A percentile compares a stretch with the other conserved stretches of the same genome.
These are phyloP conservation scores for Protophormia terraenovae DNA, from an alignment of 2,888 invertebrate genomes.

Conservation along the genomic window DNA sequence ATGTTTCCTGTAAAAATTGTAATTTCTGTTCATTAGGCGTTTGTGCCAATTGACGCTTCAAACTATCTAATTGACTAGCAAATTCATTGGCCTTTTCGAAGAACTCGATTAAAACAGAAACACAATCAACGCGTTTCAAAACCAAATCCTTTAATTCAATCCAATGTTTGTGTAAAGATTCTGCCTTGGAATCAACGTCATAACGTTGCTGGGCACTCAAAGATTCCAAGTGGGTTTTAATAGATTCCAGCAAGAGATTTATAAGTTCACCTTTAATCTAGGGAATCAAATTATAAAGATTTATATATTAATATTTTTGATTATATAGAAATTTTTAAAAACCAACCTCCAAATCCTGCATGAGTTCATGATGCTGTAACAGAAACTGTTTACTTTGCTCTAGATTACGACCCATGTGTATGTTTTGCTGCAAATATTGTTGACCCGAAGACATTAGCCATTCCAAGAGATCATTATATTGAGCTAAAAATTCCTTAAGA, in stretches of 20 bases:
- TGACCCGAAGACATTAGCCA: slow-evolving; percentile 89
- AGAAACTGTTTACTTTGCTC: slow-evolving; percentile 87
- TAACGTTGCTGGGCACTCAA: slow-evolving; percentile 85
- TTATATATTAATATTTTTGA: not conserved
- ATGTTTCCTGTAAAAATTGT: slow-evolving; percentile 81
- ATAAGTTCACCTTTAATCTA: slow-evolving; percentile 87
- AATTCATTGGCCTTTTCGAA: slow-evolving; percentile 87
- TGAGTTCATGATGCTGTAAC: slow-evolving; percentile 87
- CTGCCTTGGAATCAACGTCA: slow-evolving; percentile 85
- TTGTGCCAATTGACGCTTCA: slow-evolving; percentile 84
- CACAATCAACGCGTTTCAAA: slow-evolving; percentile 85
- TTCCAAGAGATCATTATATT: slow-evolving; percentile 86
- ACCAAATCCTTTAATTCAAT: slow-evolving; percentile 84
- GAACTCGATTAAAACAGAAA: slow-evolving; percentile 87
- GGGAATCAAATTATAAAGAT: slow-evolving; percentile 65
- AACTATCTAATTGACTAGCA: slow-evolving; percentile 84
- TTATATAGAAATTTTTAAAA: not conserved
- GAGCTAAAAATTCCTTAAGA: slow-evolving; percentile 86
- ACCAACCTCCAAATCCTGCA: slow-evolving; percentile 85
- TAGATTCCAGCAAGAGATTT: slow-evolving; percentile 84
- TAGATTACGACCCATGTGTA: slow-evolving; percentile 88
- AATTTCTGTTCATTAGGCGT: slow-evolving; percentile 84
- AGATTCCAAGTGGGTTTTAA: slow-evolving; percentile 85
- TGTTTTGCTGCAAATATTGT: slow-evolving; percentile 87
- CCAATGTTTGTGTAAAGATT: slow-evolving; percentile 85